Conservation (phyloP, 2,888 invertebrate species). For the Baccha elongata region DNA sequence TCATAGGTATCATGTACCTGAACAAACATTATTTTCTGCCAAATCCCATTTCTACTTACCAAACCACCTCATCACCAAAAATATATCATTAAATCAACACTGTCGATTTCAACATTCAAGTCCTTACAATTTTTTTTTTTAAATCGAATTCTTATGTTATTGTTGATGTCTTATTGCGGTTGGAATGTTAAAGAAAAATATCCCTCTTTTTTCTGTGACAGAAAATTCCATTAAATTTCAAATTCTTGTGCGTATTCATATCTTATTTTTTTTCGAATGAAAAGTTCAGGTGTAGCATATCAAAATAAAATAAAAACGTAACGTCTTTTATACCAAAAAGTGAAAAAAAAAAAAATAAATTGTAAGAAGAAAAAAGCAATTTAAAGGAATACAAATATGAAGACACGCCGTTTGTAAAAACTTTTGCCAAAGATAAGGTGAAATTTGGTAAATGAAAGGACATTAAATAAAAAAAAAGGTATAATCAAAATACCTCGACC, state of each 20-base stretch:
- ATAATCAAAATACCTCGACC: conserved; percentile 66
- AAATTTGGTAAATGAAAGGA: conserved; percentile 63
- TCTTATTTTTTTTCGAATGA: conserved; percentile 37
- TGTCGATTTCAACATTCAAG: conserved; percentile 47
- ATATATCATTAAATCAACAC: conserved; percentile 53
- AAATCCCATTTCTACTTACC: no score
- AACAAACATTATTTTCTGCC: no score
- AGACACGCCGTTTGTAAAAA: conserved; percentile 59
- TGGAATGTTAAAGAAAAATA: conserved; percentile 1
- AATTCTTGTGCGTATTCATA: conserved; percentile 26
- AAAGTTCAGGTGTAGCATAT: conserved; percentile 71
- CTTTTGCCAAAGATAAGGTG: conserved; percentile 54
- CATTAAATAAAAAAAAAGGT: conserved; percentile 73
- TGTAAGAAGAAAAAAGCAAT: conserved; percentile 47
- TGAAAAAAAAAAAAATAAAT: not conserved
- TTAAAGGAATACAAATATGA: conserved; percentile 70
- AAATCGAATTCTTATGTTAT: conserved; percentile 19
- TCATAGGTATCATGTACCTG: no score
- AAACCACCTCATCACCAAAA: not conserved
- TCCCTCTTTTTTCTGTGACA: not conserved
- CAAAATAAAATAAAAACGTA: conserved; percentile 45
- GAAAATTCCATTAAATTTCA: conserved; percentile 47
- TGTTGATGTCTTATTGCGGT: conserved; percentile 3
- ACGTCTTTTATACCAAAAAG: not conserved
- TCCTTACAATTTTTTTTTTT: conserved; percentile 50